Conservation (phyloP, 2,888 invertebrate species). For the Fabriciana adippe region DNA sequence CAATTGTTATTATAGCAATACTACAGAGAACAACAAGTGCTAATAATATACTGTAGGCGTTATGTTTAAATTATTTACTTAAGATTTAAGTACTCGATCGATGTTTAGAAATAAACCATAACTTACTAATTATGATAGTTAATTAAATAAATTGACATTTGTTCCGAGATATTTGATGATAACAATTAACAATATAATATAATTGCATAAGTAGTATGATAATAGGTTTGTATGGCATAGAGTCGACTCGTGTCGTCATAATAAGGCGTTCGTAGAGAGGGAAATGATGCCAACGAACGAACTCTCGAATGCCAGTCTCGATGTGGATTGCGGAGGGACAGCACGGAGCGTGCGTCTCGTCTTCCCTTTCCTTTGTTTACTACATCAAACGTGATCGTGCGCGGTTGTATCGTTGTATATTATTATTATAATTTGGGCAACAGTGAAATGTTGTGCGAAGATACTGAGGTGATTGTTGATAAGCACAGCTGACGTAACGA, state of each 20-base stretch:
- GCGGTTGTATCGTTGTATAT: slow-evolving; percentile 1
- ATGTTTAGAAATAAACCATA: slow-evolving; percentile 3
- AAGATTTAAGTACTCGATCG: background rate
- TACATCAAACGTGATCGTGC: slow-evolving; percentile 29
- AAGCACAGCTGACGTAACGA: slow-evolving; percentile 25
- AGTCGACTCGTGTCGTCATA: slow-evolving; percentile 27
- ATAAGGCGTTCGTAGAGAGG: slow-evolving; percentile 35
- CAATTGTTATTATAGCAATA: background rate
- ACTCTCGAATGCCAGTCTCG: slow-evolving; percentile 40
- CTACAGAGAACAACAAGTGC: background rate
- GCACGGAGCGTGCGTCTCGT: slow-evolving; percentile 29
- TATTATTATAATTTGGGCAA: slow-evolving; percentile 4
- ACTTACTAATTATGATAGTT: background rate
- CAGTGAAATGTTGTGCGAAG: slow-evolving; percentile 21
- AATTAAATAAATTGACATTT: slow-evolving; percentile 14
- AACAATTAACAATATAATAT: background rate
- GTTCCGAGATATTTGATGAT: background rate
- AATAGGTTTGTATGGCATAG: background rate
- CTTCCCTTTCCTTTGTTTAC: slow-evolving; percentile 47
- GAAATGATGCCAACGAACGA: slow-evolving; percentile 45
- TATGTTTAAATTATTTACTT: background rate
- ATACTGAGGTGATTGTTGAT: slow-evolving; percentile 4
- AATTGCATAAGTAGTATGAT: background rate
- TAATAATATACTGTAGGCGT: slow-evolving; percentile 5
- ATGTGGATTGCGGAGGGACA: slow-evolving; percentile 32